These are phyloP conservation scores for Muscicapa adusta DNA, from an alignment of 2,113 vertebrate genomes.

Conservation along the genomic window DNA sequence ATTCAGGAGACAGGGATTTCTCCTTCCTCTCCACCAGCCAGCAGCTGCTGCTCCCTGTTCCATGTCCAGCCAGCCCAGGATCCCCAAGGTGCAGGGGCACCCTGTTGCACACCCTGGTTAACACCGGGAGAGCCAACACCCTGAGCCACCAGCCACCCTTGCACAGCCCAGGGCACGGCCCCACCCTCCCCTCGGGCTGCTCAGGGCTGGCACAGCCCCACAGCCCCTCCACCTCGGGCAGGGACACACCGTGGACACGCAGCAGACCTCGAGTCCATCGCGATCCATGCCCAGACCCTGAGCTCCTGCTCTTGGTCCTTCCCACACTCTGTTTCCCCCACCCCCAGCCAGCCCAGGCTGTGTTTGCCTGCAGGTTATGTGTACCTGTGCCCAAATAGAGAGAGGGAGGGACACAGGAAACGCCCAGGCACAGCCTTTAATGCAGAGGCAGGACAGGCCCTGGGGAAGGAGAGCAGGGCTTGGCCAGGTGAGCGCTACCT, in stretches of 20 bases:
- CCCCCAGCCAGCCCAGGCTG: not conserved
- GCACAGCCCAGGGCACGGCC: not conserved
- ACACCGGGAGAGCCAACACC: not conserved
- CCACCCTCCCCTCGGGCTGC: not conserved
- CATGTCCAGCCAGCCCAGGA: not conserved
- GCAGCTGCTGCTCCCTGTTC: not conserved
- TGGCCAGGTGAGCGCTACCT: accelerated
- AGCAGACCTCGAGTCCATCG: not conserved
- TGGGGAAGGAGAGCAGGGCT: not conserved
- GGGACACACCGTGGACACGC: accelerated
- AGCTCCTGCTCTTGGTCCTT: not conserved
- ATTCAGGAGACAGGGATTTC: not conserved
- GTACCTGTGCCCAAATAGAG: not conserved
- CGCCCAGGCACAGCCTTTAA: not conserved
- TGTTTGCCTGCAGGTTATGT: not conserved
- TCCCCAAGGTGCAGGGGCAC: not conserved
- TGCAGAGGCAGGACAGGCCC: not conserved
- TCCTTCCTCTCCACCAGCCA: not conserved
- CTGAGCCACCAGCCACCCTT: not conserved
- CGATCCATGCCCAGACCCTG: accelerated
- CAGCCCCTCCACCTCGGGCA: not conserved
- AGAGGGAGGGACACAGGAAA: not conserved
- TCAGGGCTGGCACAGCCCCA: not conserved
- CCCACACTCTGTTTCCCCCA: not conserved
- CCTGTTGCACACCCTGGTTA: not conserved